Base-by-base conservation (phyloP, 2,797 vertebrate genomes). In the Danio aesculapii region DNA sequence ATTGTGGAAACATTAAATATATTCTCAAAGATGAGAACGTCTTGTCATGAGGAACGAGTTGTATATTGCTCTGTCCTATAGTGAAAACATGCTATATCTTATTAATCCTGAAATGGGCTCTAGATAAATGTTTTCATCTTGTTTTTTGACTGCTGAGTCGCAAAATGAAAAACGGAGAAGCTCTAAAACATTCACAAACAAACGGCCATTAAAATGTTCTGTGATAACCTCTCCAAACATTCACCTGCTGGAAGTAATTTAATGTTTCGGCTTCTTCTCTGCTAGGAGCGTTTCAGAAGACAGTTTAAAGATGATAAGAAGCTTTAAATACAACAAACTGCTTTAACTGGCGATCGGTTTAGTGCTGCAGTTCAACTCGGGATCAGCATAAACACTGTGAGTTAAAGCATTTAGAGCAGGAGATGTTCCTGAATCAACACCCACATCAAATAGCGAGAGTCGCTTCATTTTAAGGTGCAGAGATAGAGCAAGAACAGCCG, bases 21-120 rank as follows among this genome's bases (percentile, higher is more conserved):
- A 58, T 66, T 59, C 59, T 49, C 64, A 21, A 74, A 66, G 19
- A 67, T 66, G 39, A 16, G 61, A 64, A 47, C 47, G 59, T 17
- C 57, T 72, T 72, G 49, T 30, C 46, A 21, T 52, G 50, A 66
- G n/a, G n/a, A 66, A 53, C 39, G 10, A 11, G 21, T 50, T 16
- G n/a, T 62, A 62, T 70, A 71, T 64, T 69, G 69, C 68, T 73
- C 19, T 73, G 41, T 71, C 17, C 17, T 19, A 21, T 30, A 46
- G 9, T 6, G 21, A 75, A 68, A 11, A 49, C 55, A 69, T 59
- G 10, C 21, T 59, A n/a, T 58, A 77, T 19, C 39, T 41, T 53
- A 70, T 21, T 78, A 66, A 49, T 70, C 44, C 55, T 50, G 30
- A 4, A 63, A 41, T 46, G 12, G 53, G n/a, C 8, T 44, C 21